phyloP scores from a whole-genome alignment of 2,113 vertebrate species.

The Alligator mississippiensis region DNA sequence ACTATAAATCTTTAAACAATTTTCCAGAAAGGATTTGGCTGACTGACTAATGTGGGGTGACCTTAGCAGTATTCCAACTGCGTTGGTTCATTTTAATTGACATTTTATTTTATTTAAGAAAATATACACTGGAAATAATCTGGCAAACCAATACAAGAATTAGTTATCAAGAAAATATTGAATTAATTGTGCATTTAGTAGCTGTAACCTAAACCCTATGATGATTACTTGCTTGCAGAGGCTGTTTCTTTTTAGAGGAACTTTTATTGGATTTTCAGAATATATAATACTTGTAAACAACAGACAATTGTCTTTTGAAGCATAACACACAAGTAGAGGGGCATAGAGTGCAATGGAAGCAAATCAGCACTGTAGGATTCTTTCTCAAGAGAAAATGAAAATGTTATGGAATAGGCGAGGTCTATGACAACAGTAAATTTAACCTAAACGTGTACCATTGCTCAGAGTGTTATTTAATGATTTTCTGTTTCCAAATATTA shows the following conservation, averaged over 20 bases:
- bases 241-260: neutral
- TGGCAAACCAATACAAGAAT: neutral
- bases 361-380: conserved; percentile 21
- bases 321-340: neutral
- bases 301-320: neutral
- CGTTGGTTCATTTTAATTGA: neutral
- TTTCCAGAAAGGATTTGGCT: neutral
- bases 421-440: conserved; percentile 39
- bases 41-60: neutral
- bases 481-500: conserved; percentile 56
- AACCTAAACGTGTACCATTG: conserved; percentile 58
- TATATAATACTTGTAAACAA: neutral
- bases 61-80: neutral
- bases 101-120: neutral
- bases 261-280: neutral
- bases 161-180: neutral
- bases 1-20: neutral
- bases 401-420: conserved; percentile 40
- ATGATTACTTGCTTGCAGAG: neutral
- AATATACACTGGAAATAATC: neutral
- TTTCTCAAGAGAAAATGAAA: conserved; percentile 22
- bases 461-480: conserved; percentile 65
- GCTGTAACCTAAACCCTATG: neutral
- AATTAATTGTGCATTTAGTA: neutral
- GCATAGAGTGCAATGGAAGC: neutral